These are phyloP conservation scores for Myanophis thanlyinensis DNA, from an alignment of 2,113 vertebrate species.

Conservation along the genomic window DNA sequence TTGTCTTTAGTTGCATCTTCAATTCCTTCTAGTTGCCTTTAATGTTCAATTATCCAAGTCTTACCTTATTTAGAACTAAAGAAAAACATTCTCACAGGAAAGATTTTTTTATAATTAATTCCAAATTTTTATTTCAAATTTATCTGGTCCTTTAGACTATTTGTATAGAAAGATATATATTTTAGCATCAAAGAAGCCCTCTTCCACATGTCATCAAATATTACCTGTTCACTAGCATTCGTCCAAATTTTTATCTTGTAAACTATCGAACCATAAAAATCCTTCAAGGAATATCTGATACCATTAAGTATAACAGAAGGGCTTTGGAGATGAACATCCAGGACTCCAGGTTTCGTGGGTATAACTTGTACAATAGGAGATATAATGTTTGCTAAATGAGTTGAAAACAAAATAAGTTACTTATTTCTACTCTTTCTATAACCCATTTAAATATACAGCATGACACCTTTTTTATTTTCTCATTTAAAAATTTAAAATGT, in stretches of 20 bases:
- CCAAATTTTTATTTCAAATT: neutral
- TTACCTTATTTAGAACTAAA: neutral
- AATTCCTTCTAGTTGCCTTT: neutral
- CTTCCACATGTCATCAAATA: neutral
- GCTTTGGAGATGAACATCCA: conserved; percentile 63
- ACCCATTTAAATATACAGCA: neutral
- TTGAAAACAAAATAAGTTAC: neutral
- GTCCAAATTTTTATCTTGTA: conserved; percentile 70
- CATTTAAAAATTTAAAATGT: neutral
- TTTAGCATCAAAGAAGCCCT: neutral
- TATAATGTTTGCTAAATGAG: conserved; percentile 57
- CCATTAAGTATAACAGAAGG: conserved; percentile 43
- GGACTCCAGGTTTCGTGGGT: conserved; percentile 42
- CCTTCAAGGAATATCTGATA: conserved; percentile 46
- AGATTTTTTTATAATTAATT: neutral
- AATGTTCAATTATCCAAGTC: neutral
- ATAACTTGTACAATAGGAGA: conserved; percentile 61
- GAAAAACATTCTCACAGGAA: neutral
- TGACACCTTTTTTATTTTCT: neutral
- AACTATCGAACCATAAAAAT: conserved; percentile 47
- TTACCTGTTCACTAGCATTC: conserved; percentile 42
- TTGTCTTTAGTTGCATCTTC: neutral
- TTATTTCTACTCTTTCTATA: neutral
- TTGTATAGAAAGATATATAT: neutral
- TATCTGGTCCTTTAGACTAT: neutral